phyloP scores from a whole-genome alignment of 2,113 vertebrate species.

The Corynorhinus townsendii region DNA sequence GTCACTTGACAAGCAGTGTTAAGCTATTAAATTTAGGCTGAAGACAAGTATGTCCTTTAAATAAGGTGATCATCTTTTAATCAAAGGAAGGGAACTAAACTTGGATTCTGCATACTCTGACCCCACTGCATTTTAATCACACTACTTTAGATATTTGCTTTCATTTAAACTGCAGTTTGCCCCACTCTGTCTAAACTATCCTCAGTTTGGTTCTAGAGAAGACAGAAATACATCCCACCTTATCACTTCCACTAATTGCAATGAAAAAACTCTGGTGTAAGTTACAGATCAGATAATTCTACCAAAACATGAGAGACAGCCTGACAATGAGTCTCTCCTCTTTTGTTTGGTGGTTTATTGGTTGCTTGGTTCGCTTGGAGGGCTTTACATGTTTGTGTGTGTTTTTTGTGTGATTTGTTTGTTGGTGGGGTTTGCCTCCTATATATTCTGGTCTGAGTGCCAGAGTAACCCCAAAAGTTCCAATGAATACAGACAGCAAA shows the following conservation, averaged over 20 bases:
- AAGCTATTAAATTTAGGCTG: not conserved
- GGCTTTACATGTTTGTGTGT: not conserved
- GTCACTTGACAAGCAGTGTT: not conserved
- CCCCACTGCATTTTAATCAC: conserved; percentile 9
- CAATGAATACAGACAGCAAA: not conserved
- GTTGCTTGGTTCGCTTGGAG: not conserved
- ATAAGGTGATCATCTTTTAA: conserved; percentile 30
- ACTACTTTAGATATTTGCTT: not conserved
- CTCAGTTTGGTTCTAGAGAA: not conserved
- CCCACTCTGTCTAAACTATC: not conserved
- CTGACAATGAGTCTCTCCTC: not conserved
- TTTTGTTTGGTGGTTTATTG: not conserved
- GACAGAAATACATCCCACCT: not conserved
- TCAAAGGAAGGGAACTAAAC: not conserved
- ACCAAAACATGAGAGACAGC: not conserved
- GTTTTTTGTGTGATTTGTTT: not conserved
- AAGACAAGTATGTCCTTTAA: not conserved
- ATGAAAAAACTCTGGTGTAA: not conserved
- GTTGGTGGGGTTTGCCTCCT: not conserved
- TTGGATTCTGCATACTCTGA: conserved; percentile 34
- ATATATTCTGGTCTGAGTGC: not conserved
- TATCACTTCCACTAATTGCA: not conserved
- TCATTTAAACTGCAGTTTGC: conserved; percentile 40
- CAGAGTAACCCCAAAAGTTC: not conserved
- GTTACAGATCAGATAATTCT: not conserved